These are phyloP conservation scores for Pseudolycoriella hygida DNA, from an alignment of 2,888 invertebrate genomes.

Conservation along the genomic window DNA sequence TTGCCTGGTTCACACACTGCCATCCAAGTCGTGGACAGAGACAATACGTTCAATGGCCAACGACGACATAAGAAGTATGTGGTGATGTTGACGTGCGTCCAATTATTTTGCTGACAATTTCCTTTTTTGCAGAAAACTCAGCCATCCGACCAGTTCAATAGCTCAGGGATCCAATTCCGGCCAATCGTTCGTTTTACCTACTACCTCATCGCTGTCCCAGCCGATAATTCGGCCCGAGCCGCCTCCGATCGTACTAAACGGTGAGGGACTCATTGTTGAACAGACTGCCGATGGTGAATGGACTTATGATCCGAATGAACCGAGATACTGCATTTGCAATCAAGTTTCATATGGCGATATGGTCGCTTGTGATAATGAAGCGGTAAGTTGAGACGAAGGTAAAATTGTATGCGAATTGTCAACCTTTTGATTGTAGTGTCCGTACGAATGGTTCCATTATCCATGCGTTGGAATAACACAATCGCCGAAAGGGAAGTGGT, in stretches of 20 bases:
- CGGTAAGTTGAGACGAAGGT: conserved; percentile 44
- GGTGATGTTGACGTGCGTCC: too few species aligned
- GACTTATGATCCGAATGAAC: conserved; percentile 92
- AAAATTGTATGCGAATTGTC: background rate
- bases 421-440: conserved; percentile 46
- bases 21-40: conserved; percentile 44
- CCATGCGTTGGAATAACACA: conserved; percentile 92
- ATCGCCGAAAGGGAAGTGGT: conserved; percentile 98
- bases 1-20: conserved; percentile 55
- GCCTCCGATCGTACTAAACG: conserved; percentile 16
- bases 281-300: conserved; percentile 54
- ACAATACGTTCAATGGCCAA: conserved; percentile 34
- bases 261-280: conserved; percentile 24
- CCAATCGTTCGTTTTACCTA: background rate
- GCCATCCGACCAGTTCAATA: background rate
- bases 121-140: conserved; percentile 1
- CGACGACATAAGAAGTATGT: conserved; percentile 43
- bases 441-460: conserved; percentile 99
- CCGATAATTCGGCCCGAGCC: conserved; percentile 12
- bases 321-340: conserved; percentile 89
- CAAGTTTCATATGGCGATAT: conserved; percentile 96
- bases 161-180: background rate
- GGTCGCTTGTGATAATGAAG: conserved; percentile 98
- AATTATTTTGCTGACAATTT: background rate
- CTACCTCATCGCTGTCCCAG: background rate